Conservation (phyloP, 1,140 invertebrate species). For the Protaetia brevitarsis region DNA sequence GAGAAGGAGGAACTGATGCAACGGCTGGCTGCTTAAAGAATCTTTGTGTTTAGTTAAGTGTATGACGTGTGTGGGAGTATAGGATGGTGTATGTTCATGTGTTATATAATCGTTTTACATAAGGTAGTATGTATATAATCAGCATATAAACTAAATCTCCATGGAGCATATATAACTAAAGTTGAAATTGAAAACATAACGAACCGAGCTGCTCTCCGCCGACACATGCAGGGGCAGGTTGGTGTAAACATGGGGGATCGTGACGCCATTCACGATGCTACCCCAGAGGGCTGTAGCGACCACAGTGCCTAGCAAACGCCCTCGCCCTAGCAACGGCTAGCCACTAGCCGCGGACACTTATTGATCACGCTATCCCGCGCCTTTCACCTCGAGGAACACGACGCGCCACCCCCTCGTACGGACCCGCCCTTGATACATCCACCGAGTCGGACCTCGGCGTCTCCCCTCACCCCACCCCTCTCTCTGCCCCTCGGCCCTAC, state of each 20-base stretch:
- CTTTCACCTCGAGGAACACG: no score
- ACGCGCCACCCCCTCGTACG: conserved; percentile 19
- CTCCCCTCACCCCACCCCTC: no score
- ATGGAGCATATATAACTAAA: conserved; percentile 42
- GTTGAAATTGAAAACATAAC: conserved; percentile 50
- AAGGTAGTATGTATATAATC: neutral
- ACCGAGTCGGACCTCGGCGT: no score
- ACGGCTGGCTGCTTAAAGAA: neutral
- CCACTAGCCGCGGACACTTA: conserved; percentile 52
- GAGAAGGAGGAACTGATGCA: no score
- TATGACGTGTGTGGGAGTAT: no score
- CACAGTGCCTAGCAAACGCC: conserved; percentile 51
- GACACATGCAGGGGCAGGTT: conserved; percentile 45
- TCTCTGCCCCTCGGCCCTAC: no score
- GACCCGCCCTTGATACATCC: conserved; percentile 3
- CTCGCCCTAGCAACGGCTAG: conserved; percentile 52
- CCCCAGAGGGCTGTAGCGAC: conserved; percentile 51
- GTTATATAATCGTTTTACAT: no score
- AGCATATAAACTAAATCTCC: conserved; percentile 29
- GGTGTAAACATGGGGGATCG: conserved; percentile 49
- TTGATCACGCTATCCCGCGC: conserved; percentile 46
- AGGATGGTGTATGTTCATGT: neutral
- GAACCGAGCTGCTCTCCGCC: conserved; percentile 33
- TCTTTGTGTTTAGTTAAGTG: neutral
- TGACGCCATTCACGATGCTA: conserved; percentile 49